These are phyloP conservation scores for Rana temporaria DNA, from an alignment of 2,113 vertebrate species.

Conservation along the genomic window DNA sequence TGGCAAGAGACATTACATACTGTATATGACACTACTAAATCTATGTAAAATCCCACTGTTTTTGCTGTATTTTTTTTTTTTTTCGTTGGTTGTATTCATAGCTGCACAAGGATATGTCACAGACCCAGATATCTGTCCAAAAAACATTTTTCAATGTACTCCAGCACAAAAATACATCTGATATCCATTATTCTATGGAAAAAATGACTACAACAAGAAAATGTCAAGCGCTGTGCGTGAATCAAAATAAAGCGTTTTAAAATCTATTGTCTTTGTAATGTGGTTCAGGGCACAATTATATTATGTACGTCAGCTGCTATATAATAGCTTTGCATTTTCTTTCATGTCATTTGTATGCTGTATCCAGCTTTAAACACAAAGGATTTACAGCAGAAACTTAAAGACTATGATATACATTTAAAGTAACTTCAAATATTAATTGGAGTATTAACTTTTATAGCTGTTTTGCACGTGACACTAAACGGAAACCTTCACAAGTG, in stretches of 20 bases:
- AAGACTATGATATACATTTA: not conserved
- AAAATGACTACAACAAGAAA: slow-evolving; percentile 33
- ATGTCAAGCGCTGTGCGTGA: slow-evolving; percentile 20
- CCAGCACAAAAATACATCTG: slow-evolving; percentile 31
- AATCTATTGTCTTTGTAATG: slow-evolving; percentile 25
- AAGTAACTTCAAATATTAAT: not conserved
- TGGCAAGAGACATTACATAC: not conserved
- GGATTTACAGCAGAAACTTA: not conserved
- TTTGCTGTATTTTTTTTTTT: not conserved
- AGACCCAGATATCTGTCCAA: slow-evolving; percentile 17
- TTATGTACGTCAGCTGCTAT: slow-evolving; percentile 20
- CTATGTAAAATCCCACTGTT: not conserved
- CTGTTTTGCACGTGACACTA: no score
- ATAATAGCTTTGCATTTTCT: not conserved
- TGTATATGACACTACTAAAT: not conserved
- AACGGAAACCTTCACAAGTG: no score
- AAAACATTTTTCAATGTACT: slow-evolving; percentile 3
- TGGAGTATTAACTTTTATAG: not conserved
- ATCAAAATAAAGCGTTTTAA: slow-evolving; percentile 12
- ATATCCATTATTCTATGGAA: slow-evolving; percentile 46
- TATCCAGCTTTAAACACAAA: not conserved
- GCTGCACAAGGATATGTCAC: slow-evolving; percentile 8
- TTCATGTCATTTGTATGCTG: not conserved
- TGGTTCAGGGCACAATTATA: slow-evolving; percentile 15
- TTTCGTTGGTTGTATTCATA: not conserved